Evolutionary conservation across 1,140 invertebrate genomes (phyloP), one percentile per base, ranked within the genome.

Genomic region (Drosophila eugracilis): DNA sequence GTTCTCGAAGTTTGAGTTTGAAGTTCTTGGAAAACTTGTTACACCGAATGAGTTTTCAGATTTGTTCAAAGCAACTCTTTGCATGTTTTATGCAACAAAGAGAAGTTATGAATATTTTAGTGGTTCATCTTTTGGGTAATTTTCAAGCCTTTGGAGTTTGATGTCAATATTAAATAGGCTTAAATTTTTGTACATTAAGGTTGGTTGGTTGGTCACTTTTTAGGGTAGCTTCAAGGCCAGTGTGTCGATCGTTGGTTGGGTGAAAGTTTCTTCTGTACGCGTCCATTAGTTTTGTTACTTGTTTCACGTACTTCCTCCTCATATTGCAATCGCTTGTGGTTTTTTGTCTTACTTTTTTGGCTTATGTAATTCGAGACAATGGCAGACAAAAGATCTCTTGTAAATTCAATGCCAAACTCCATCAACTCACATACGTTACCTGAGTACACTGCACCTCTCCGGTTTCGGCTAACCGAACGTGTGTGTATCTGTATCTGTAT

Each of bases 281-380:
- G 34, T 60, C 17, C 54, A 65, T 37, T 65, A 45, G 36, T 42
- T 59, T 70, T 37, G 60, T 49, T 69, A 69, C 65, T 71, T 70
- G 67, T 28, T 32, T 70, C 67, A 70, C 67, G 65, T 71, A 71
- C 70, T 69, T 30, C 30, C 22, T 12, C 5, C 57, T 22, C 42
- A 30, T 21, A 2, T 30, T 45, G 15, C 42, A 34, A 41, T 41
- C 41, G 32, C 21, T 28, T 37, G 14, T 66, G 28, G 69, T n/a
- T n/a, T n/a, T n/a, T n/a, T n/a, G 52, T 30, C 45, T 49, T 59
- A 71, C 24, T 45, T 37, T 71, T 42, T 50, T 15, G 24, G 32
- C 58, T 71, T 73, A 72, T 72, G 69, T 72, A 72, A 72, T 72
- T 39, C 69, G 55, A 72, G 69, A 67, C 69, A 52, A 72, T 48